A percentile compares a stretch with the other conserved stretches of the same genome.
These are phyloP conservation scores for Sinhomidia bicolor DNA, from an alignment of 2,888 invertebrate species.

Conservation along the genomic window DNA sequence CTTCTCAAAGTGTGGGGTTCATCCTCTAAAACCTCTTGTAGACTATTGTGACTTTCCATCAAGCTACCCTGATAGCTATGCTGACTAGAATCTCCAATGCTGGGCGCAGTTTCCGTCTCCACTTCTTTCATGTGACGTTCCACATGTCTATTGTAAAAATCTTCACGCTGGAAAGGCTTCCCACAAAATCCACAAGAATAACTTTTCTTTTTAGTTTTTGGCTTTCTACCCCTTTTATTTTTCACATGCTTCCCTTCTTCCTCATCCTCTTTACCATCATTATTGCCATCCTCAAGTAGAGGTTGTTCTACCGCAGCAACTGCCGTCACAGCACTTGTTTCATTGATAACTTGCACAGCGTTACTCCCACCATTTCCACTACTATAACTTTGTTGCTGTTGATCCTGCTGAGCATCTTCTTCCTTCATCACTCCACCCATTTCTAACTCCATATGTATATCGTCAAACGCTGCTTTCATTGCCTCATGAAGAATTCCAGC, in stretches of 20 bases:
- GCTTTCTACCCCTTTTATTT: conserved; percentile 11
- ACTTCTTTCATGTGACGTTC: conserved; percentile 29
- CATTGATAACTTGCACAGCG: neutral
- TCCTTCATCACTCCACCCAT: neutral
- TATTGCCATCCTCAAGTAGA: neutral
- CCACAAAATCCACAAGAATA: conserved; percentile 48
- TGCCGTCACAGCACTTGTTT: neutral
- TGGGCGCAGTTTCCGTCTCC: neutral
- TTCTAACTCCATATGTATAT: neutral
- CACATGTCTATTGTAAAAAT: conserved; percentile 32
- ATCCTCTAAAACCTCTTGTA: neutral
- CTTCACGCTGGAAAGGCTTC: conserved; percentile 35
- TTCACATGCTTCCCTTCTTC: neutral
- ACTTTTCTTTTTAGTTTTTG: neutral
- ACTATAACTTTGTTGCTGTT: neutral
- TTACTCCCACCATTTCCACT: neutral
- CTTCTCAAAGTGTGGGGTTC: neutral
- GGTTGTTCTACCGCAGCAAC: neutral
- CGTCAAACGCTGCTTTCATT: conserved; percentile 36
- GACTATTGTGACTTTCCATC: neutral
- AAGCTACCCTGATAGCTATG: neutral
- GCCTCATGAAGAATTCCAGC: conserved; percentile 48
- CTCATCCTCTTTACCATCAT: neutral
- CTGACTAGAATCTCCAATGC: conserved; percentile 16
- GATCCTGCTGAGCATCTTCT: neutral